Evolutionary conservation across 2,888 invertebrate genomes (phyloP), one percentile per base, ranked within the genome.

Genomic region (Taenaris catops): DNA sequence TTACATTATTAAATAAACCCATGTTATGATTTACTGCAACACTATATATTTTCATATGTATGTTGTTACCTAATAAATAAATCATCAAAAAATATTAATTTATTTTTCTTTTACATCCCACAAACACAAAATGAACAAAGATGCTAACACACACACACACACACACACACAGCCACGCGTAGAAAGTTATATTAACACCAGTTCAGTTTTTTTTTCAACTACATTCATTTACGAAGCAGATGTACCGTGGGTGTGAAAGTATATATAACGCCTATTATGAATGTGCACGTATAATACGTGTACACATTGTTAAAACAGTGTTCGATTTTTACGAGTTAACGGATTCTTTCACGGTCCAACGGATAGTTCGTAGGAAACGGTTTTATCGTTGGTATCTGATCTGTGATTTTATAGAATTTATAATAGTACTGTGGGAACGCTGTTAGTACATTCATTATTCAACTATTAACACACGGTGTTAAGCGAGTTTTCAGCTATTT

Each of bases 291-390:
- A 33, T 32, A 28, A 34, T 18, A 44, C 35, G 41, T 33, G 38
- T 26, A 33, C 38, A 18, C 23, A 37, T 35, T 41, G 17, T 27
- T 41, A 41, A 44, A 8, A 8, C 25, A n/a, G 25, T 16, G 34
- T 19, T 23, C 17, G 23, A 39, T 34, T 37, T 41, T 41, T 41
- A 41, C 24, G 20, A 37, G 21, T 37, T 34, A 41, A 33, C 41
- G 37, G 37, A 38, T 41, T 41, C 34, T 34, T 38, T 29, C 37
- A 41, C 41, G 41, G 37, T 35, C 24, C 11, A 28, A 16, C 20
- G 21, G 31, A 27, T 24, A 29, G 14, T 37, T 41, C 28, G 16
- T 41, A 28, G 29, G 29, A 38, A 38, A 33, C 37, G 25, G n/a
- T 14, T 26, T 33, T 34, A 40, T 34, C 40, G 19, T 11, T 8